These are phyloP conservation scores for Nasonovia ribisnigri DNA, from an alignment of 2,888 invertebrate species.

Conservation along the genomic window DNA sequence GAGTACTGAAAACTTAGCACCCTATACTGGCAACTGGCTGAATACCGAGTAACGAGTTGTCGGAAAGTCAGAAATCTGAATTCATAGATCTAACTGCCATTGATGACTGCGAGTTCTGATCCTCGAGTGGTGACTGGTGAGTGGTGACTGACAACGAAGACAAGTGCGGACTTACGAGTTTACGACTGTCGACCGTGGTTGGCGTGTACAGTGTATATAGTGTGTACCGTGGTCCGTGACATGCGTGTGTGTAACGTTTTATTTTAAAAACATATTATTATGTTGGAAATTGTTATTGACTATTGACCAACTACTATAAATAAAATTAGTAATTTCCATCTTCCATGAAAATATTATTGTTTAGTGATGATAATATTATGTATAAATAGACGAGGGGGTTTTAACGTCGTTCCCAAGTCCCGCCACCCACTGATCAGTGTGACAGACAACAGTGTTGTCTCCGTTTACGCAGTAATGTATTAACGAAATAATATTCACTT, in stretches of 20 bases:
- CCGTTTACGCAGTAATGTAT: not conserved
- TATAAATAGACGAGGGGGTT: slow-evolving; percentile 11
- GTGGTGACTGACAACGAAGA: no score
- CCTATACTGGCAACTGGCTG: not conserved
- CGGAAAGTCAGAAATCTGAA: not conserved
- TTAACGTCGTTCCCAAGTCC: not conserved
- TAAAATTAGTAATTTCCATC: not conserved
- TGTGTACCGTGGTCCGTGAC: no score
- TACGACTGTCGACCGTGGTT: no score
- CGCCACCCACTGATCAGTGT: no score
- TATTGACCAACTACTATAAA: not conserved
- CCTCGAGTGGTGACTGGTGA: no score
- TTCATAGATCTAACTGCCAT: no score
- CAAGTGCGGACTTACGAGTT: no score
- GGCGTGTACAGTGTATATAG: no score
- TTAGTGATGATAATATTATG: not conserved
- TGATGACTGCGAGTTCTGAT: no score
- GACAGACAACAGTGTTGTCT: not conserved
- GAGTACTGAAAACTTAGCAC: not conserved
- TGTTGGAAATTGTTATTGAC: not conserved
- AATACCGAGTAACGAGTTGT: no score
- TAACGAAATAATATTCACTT: no score
- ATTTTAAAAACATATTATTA: not conserved
- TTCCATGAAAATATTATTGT: not conserved
- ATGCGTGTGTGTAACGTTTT: not conserved